Evolutionary conservation across 1,140 invertebrate genomes (phyloP).

Genomic region (Yoshiicerus persimilis): DNA sequence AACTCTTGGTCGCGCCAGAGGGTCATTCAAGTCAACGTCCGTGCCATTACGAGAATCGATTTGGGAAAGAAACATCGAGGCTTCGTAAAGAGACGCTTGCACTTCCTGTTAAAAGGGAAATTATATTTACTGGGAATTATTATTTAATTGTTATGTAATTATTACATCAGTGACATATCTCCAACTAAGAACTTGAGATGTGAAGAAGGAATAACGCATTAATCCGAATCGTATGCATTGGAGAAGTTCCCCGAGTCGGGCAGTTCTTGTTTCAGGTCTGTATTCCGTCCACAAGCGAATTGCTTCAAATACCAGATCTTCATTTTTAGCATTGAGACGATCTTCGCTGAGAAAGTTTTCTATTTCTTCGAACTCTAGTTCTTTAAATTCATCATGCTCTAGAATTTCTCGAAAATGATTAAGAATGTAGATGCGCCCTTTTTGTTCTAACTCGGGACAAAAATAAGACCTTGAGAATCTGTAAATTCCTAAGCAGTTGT

Average conservation of each 20-base stretch:
- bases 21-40: slow-evolving; percentile 62
- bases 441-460: slow-evolving; percentile 61
- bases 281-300: slow-evolving; percentile 61
- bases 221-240: slow-evolving; percentile 67
- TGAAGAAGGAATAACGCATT: slow-evolving; percentile 65
- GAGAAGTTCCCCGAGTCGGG: slow-evolving; percentile 62
- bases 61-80: slow-evolving; percentile 60
- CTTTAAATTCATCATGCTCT: slow-evolving; percentile 56
- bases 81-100: slow-evolving; percentile 42
- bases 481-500: slow-evolving; percentile 68
- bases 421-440: slow-evolving; percentile 58
- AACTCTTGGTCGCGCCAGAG: slow-evolving; percentile 63
- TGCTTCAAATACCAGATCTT: slow-evolving; percentile 69
- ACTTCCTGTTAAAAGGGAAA: neutral
- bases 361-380: slow-evolving; percentile 60
- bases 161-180: slow-evolving; percentile 11
- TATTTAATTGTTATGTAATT: neutral
- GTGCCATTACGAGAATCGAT: slow-evolving; percentile 60
- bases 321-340: slow-evolving; percentile 69
- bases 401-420: slow-evolving; percentile 44
- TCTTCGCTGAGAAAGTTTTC: slow-evolving; percentile 63
- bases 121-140: neutral
- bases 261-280: slow-evolving; percentile 54
- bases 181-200: slow-evolving; percentile 48
- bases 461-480: slow-evolving; percentile 71